Conservation (phyloP, 2,113 vertebrate genomes). For the Etheostoma cragini region DNA sequence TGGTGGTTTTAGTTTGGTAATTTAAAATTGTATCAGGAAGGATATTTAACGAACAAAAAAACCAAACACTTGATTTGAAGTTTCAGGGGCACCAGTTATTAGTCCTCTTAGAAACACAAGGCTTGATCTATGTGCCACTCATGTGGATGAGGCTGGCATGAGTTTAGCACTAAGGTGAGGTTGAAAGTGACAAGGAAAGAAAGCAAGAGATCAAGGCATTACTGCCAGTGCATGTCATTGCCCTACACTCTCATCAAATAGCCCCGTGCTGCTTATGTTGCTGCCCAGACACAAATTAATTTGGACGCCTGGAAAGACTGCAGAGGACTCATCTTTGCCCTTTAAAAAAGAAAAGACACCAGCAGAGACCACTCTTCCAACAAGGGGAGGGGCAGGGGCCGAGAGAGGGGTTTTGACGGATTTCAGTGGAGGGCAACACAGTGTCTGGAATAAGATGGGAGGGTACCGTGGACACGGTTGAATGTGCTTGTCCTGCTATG, state of each 20-base stretch:
- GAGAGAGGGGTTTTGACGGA: constrained; percentile 68
- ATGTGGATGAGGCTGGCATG: constrained; percentile 64
- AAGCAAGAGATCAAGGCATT: constrained; percentile 77
- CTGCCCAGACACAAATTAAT: constrained; percentile 83
- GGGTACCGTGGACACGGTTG: constrained; percentile 80
- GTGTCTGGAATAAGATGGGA: constrained; percentile 82
- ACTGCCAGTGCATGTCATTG: constrained; percentile 79
- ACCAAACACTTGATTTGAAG: constrained; percentile 43
- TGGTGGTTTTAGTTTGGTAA: constrained; percentile 45
- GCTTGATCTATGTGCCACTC: constrained; percentile 64
- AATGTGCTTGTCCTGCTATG: constrained; percentile 85
- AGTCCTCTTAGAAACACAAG: constrained; percentile 20
- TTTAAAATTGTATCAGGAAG: constrained; percentile 52
- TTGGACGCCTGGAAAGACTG: constrained; percentile 80
- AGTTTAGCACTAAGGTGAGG: constrained; percentile 71
- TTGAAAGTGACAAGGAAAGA: constrained; percentile 73
- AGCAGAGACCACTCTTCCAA: constrained; percentile 71
- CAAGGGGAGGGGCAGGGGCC: constrained; percentile 50
- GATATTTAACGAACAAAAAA: constrained; percentile 42
- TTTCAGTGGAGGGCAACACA: constrained; percentile 73
- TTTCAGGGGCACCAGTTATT: constrained; percentile 29
- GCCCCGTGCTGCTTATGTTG: constrained; percentile 74
- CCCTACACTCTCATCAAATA: constrained; percentile 78
- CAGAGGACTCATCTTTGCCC: constrained; percentile 76
- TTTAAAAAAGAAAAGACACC: constrained; percentile 80